A percentile compares a stretch with the other conserved stretches of the same genome.
These are phyloP conservation scores for Lipophrys pholis DNA, from an alignment of 2,113 vertebrate genomes.

Conservation along the genomic window DNA sequence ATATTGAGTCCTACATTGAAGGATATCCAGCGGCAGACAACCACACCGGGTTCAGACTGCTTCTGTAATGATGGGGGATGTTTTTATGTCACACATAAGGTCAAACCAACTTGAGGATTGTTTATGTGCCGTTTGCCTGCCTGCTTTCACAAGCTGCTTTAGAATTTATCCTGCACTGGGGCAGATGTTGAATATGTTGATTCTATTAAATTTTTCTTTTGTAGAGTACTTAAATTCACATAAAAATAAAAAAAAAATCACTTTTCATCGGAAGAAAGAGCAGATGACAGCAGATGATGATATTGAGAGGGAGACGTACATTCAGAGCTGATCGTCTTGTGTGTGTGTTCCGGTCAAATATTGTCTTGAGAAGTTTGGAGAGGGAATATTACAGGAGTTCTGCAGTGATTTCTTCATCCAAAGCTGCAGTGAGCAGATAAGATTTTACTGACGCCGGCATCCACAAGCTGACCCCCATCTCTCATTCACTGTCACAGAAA, in stretches of 20 bases:
- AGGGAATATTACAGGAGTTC: conserved; percentile 38
- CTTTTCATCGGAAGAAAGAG: neutral
- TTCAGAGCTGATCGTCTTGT: conserved; percentile 2
- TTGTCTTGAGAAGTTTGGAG: conserved; percentile 1
- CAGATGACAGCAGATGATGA: neutral
- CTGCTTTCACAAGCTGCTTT: neutral
- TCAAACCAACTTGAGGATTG: neutral
- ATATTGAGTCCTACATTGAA: neutral
- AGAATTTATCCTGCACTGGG: neutral
- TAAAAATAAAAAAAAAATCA: no score
- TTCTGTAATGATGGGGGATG: neutral
- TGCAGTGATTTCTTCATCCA: conserved; percentile 19
- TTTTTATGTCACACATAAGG: neutral
- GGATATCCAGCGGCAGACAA: neutral
- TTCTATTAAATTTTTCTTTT: neutral
- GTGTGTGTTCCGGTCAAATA: conserved; percentile 12
- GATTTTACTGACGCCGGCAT: conserved; percentile 61
- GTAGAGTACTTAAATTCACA: no score
- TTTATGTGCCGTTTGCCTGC: neutral
- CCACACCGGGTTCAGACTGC: conserved; percentile 1
- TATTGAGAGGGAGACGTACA: conserved; percentile 1
- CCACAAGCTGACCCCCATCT: conserved; percentile 60
- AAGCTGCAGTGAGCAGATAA: conserved; percentile 59
- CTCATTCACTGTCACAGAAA: conserved; percentile 51
- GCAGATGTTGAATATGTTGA: neutral